Conservation (phyloP, 2,113 vertebrate species). For the Tragelaphus scriptus region DNA sequence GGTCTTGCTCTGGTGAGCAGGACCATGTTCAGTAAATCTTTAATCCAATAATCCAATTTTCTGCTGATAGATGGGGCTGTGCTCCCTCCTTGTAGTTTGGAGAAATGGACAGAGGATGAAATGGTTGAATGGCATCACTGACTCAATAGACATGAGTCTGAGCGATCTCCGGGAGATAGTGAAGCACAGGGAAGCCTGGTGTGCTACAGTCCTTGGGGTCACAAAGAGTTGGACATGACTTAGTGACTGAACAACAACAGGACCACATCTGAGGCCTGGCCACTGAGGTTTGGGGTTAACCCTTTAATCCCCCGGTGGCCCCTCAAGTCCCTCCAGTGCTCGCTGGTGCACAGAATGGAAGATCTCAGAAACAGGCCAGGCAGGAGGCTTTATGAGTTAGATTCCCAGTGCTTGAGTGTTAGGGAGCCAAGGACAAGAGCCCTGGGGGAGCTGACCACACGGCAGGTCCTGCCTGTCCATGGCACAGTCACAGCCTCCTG, state of each 20-base stretch:
- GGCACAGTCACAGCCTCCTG: rapidly evolving
- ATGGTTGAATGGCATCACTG: background rate
- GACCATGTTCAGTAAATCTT: background rate
- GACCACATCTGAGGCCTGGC: background rate
- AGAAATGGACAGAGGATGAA: background rate
- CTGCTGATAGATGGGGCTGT: background rate
- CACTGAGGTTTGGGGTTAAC: background rate
- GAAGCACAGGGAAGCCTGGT: background rate
- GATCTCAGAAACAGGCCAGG: background rate
- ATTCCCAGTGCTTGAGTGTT: too few species aligned
- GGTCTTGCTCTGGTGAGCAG: background rate
- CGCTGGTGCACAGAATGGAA: background rate
- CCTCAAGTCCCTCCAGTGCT: background rate
- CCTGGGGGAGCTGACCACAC: too few species aligned
- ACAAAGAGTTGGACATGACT: background rate
- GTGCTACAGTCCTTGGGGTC: background rate
- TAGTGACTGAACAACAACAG: background rate
- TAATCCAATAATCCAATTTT: background rate
- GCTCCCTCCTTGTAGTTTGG: background rate
- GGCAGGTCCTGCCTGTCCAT: background rate
- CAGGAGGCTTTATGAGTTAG: rapidly evolving
- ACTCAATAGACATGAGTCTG: background rate
- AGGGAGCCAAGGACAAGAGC: background rate
- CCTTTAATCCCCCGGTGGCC: too few species aligned
- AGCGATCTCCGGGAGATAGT: background rate